These are phyloP conservation scores for Pseudomyrmex cubaensis DNA, from an alignment of 1,140 invertebrate species.

Conservation along the genomic window DNA sequence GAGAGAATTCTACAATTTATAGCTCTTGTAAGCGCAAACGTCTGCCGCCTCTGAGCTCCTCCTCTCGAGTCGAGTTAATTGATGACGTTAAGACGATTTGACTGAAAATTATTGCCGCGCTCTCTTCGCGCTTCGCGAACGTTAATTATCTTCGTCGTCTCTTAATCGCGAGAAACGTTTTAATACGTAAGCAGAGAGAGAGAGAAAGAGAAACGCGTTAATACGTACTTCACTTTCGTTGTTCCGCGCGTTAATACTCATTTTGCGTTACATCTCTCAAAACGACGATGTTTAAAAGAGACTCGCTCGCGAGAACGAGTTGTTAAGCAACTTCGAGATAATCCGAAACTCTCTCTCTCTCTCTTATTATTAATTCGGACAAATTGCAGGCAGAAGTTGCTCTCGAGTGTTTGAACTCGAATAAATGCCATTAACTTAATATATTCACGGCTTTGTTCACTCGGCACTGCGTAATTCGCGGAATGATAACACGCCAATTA, in stretches of 20 bases:
- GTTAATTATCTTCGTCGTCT: background rate
- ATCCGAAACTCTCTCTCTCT: background rate
- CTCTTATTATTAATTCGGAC: slow-evolving; percentile 23
- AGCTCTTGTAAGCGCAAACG: slow-evolving; percentile 48
- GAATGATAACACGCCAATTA: background rate
- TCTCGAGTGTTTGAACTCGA: background rate
- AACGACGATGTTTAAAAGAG: background rate
- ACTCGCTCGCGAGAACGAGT: background rate
- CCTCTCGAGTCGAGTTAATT: slow-evolving; percentile 18
- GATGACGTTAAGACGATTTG: slow-evolving; percentile 42
- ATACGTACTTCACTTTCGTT: too few relatives aligned
- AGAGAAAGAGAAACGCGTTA: background rate
- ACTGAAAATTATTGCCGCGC: background rate
- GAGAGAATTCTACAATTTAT: slow-evolving; percentile 47
- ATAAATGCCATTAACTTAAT: background rate
- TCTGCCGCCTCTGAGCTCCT: background rate
- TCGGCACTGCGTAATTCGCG: slow-evolving; percentile 1
- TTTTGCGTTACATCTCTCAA: background rate
- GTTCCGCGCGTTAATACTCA: background rate
- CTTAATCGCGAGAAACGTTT: background rate
- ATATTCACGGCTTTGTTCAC: too few relatives aligned
- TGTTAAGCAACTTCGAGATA: slow-evolving; percentile 12
- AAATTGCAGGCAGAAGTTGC: background rate
- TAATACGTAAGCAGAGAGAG: background rate
- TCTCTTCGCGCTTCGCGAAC: too few relatives aligned